Conservation (phyloP, 2,113 vertebrate genomes). For the Sphaerodactylus townsendi region DNA sequence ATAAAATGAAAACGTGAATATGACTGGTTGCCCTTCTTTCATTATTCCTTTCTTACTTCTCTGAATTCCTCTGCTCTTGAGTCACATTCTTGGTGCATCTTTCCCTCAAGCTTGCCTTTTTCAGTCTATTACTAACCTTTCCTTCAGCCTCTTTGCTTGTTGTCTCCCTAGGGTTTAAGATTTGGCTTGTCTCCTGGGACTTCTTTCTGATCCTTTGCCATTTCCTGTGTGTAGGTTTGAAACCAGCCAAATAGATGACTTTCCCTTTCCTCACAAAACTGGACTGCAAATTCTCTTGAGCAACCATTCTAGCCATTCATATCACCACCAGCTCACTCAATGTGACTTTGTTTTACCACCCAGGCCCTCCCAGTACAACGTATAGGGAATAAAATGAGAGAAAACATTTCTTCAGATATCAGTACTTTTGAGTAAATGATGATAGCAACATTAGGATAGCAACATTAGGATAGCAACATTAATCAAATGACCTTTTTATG, state of each 20-base stretch:
- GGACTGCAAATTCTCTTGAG: background rate
- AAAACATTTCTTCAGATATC: background rate
- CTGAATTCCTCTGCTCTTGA: no score
- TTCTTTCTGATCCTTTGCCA: background rate
- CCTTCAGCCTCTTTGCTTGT: background rate
- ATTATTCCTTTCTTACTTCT: no score
- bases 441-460: background rate
- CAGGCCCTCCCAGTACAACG: no score
- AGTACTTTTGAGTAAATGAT: constrained; percentile 5
- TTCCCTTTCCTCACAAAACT: background rate
- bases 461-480: background rate
- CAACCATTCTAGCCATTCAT: background rate
- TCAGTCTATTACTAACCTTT: no score
- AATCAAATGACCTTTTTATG: constrained; percentile 14
- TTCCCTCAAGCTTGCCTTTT: no score
- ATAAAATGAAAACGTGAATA: no score
- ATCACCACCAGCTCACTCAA: background rate
- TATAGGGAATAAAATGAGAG: background rate
- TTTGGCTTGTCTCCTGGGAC: background rate
- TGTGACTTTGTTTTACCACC: no score
- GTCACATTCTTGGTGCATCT: no score
- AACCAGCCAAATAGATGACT: background rate
- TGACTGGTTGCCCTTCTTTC: no score
- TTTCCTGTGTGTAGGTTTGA: background rate
- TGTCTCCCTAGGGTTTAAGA: background rate